Base-by-base conservation (phyloP, 1,140 invertebrate species). In the Philopotamus ludificatus region DNA sequence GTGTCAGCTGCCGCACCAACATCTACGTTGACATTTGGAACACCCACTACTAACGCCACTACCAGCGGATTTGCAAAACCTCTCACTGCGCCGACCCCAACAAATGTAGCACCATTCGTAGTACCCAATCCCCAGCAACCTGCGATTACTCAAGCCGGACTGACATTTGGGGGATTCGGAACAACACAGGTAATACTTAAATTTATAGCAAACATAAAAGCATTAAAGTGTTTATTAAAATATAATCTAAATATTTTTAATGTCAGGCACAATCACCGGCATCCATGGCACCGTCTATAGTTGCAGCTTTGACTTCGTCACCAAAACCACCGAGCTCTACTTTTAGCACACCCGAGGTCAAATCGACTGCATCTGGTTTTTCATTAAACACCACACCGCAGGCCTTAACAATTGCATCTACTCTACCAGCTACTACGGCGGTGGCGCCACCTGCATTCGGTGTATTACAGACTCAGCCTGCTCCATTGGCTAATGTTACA, bases 11-110 rank as follows among this genome's bases (percentile, higher is more conserved):
- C 34, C 7, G 20, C 55, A 50, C 7, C 44, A 23, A 22, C 45
- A 25, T 23, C 22, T 8, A 50, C 25, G 25, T 41, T 41, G 12
- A 21, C 60, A 41, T 41, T 50, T 61, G 26, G 42, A 23, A 15
- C 10, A 21, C n/a, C 45, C 8, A 34, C 42, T 20, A 15, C 4
- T 41, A 26, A 16, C 1, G n/a, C 57, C 23, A 39, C 9, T 47
- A 61, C 44, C 34, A 26, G 7, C 20, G 15, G 21, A 1, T 15
- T n/a, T 15, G 7, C 44, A 21, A 34, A 25, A 34, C 28, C 21
- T n/a, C 25, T 34, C 10, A 16, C 16, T 12, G 50, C 28, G n/a
- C 10, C 49, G 1, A 21, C 1, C n/a, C 2, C 26, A 28, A 7
- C 25, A 15, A 23, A 34, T 49, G 7, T 39, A 25, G 4, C 55